Conservation (phyloP, 2,888 invertebrate species). For the Isotomurus palustris region DNA sequence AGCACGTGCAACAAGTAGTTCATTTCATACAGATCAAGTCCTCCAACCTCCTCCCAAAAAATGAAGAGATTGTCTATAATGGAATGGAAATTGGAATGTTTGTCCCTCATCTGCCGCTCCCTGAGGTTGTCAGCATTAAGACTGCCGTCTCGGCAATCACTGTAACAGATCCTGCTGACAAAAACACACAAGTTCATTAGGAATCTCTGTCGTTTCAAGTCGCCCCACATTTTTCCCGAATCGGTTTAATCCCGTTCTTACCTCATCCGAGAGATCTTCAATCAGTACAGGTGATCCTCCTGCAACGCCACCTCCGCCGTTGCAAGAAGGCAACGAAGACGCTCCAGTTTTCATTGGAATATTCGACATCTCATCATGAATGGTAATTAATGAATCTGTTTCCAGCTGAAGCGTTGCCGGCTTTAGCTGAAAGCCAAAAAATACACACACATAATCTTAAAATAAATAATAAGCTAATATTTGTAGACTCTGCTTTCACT, state of each 20-base stretch:
- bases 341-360: background rate
- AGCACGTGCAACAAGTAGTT: no score
- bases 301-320: background rate
- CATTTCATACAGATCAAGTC: no score
- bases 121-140: no score
- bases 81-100: no score
- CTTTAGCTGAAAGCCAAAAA: conserved; percentile 30
- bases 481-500: no score
- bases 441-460: background rate
- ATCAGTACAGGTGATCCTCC: conserved; percentile 9
- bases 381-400: conserved; percentile 41
- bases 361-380: conserved; percentile 24
- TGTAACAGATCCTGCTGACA: conserved; percentile 13
- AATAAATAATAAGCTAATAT: no score
- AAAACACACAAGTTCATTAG: background rate
- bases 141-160: no score
- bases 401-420: conserved; percentile 44
- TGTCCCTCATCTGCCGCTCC: no score
- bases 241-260: conserved; percentile 8
- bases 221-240: background rate
- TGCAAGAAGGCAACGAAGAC: background rate
- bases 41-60: no score
- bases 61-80: no score
- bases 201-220: background rate
- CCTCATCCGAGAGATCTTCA: conserved; percentile 41